phyloP scores from a whole-genome alignment of 2,113 vertebrate species.

The Pseudonaja textilis region DNA sequence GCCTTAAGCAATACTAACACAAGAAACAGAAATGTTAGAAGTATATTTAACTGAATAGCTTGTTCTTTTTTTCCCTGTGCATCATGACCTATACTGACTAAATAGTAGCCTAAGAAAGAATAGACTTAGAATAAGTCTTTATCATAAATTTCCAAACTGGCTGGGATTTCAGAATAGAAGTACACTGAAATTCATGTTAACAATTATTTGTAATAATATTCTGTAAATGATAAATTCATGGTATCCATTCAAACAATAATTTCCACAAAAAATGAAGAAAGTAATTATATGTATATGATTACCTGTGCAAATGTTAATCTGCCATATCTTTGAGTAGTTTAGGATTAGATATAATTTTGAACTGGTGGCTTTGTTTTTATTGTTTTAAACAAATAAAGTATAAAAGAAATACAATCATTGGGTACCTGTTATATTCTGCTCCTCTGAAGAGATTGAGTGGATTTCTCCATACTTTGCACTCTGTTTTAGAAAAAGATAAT shows the following conservation, averaged over 20 bases:
- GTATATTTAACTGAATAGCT: background rate
- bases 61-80: background rate
- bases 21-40: background rate
- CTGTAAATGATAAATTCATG: background rate
- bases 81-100: background rate
- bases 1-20: background rate
- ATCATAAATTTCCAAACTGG: background rate
- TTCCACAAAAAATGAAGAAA: background rate
- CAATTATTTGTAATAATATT: slow-evolving; percentile 7
- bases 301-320: background rate
- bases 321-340: background rate
- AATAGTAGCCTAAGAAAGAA: background rate
- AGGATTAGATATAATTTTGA: background rate
- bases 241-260: background rate
- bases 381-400: slow-evolving; percentile 23
- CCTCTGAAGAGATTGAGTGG: slow-evolving; percentile 97
- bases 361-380: background rate
- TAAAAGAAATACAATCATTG: background rate
- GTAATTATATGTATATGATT: background rate
- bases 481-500: slow-evolving; percentile 60
- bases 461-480: slow-evolving; percentile 98
- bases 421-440: slow-evolving; percentile 96
- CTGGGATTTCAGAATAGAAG: background rate
- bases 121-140: background rate
- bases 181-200: background rate